Evolutionary conservation across 1,140 invertebrate species (phyloP), one percentile per base, ranked within the genome.

Genomic region (Colletes gigas): DNA sequence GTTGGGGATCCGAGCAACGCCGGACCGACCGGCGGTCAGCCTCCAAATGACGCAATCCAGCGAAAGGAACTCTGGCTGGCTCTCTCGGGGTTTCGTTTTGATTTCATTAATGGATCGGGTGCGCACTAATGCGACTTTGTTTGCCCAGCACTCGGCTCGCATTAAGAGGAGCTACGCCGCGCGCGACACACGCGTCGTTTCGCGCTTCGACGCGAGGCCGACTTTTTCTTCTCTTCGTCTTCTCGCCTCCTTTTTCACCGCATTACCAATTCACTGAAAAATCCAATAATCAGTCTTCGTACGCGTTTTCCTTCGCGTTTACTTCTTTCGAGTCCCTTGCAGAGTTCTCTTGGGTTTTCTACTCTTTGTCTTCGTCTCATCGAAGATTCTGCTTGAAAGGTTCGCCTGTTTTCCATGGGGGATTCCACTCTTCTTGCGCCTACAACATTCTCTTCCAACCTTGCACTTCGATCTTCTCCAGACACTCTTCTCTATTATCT

Each of bases 91-190:
- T 62, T 79, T 71, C 78, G 85, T 90, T 90, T 90, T 88, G 85
- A 89, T 90, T 90, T 89, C 88, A 90, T 90, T 90, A 90, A 90
- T 90, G 89, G 87, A 89, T 89, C 88, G 85, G 83, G 84, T 89
- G 80, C 82, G 75, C 84, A 85, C 89, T 90, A 89, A 90, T 90
- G 88, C 82, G 83, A 75, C 83, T 86, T 84, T 91, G 85, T 91
- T 91, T 91, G 85, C 89, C 78, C 68, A 91, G 87, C 90, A 88
- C 90, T 91, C 81, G 81, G 74, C 77, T 86, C 83, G 84, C 89
- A 88, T 88, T 89, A 91, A 89, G 88, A 89, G 80, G 76, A 87
- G 78, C 79, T 74, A 72, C 83, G 74, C 62, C 71, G 77, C 60
- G 69, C 78, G 54, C 72, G 84, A 79, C 78, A 84, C 82, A 88